Evolutionary conservation across 2,888 invertebrate species (phyloP).

Genomic region (Plusia festucae): DNA sequence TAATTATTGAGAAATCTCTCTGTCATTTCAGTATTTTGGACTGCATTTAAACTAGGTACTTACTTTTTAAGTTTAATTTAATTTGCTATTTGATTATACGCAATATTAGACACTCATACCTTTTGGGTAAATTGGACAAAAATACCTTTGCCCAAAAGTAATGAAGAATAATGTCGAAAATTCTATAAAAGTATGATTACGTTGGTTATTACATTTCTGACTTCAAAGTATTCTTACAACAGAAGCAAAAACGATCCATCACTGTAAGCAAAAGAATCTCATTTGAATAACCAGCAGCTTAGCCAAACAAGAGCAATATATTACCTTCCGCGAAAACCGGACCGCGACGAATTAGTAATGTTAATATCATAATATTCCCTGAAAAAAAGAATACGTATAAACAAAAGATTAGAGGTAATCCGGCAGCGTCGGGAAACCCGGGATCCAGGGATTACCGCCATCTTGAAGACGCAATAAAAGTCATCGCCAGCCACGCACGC

Average conservation of each 20-base stretch:
- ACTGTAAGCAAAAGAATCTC: constrained; percentile 35
- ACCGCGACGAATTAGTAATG: constrained; percentile 54
- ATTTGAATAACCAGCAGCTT: constrained; percentile 39
- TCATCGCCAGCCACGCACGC: constrained; percentile 65
- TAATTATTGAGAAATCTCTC: constrained; percentile 19
- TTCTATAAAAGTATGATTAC: constrained; percentile 10
- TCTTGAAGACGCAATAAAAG: constrained; percentile 84
- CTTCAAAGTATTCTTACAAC: constrained; percentile 28
- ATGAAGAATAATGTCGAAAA: constrained; percentile 7
- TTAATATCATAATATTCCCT: constrained; percentile 62
- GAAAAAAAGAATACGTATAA: constrained; percentile 72
- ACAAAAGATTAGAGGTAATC: constrained; percentile 81
- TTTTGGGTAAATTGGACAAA: too few species aligned
- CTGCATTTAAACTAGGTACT: neutral
- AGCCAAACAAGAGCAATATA: constrained; percentile 39
- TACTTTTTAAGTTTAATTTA: too few species aligned
- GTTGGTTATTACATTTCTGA: constrained; percentile 39
- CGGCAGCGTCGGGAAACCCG: constrained; percentile 61
- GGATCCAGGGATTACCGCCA: constrained; percentile 75
- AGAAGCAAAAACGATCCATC: constrained; percentile 51
- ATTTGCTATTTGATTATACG: too few species aligned
- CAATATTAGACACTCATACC: too few species aligned
- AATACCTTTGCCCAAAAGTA: neutral
- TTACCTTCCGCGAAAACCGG: constrained; percentile 37
- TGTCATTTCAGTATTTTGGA: neutral